phyloP scores from a whole-genome alignment of 2,797 vertebrate species.

The Strix occidentalis region DNA sequence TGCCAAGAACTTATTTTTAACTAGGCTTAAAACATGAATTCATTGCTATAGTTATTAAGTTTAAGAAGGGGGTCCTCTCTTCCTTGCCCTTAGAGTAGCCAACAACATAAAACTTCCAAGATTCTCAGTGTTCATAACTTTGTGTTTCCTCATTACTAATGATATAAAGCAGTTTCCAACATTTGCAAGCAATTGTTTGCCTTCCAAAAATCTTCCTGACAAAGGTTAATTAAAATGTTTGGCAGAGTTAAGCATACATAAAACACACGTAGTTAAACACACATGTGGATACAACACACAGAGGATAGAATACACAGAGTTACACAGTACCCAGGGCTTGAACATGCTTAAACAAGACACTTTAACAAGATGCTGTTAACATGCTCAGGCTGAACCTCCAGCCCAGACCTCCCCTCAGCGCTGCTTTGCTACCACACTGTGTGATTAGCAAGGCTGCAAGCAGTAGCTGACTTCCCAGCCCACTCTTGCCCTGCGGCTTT shows the following conservation, averaged over 20 bases:
- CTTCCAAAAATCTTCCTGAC: not conserved
- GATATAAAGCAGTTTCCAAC: not conserved
- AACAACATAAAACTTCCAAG: not conserved
- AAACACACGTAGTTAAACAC: not conserved
- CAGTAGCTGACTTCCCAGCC: not conserved
- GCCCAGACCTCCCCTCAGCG: not conserved
- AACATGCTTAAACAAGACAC: not conserved
- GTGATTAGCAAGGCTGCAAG: not conserved
- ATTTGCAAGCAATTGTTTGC: not conserved
- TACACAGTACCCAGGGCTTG: not conserved
- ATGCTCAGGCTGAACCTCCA: not conserved
- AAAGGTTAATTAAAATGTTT: not conserved
- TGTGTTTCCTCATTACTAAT: not conserved
- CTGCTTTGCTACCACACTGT: not conserved
- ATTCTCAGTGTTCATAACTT: not conserved
- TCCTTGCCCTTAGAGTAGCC: not conserved
- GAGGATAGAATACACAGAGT: not conserved
- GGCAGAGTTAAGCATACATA: not conserved
- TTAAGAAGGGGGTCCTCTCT: not conserved
- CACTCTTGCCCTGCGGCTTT: not conserved
- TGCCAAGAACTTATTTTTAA: not conserved
- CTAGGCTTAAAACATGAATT: not conserved
- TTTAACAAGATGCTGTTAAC: not conserved
- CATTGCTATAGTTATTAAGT: not conserved
- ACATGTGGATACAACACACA: not conserved